A percentile compares a stretch with the other conserved stretches of the same genome.
Evolutionary conservation across 2,888 invertebrate species (phyloP).

Genomic region (Alitta virens): DNA sequence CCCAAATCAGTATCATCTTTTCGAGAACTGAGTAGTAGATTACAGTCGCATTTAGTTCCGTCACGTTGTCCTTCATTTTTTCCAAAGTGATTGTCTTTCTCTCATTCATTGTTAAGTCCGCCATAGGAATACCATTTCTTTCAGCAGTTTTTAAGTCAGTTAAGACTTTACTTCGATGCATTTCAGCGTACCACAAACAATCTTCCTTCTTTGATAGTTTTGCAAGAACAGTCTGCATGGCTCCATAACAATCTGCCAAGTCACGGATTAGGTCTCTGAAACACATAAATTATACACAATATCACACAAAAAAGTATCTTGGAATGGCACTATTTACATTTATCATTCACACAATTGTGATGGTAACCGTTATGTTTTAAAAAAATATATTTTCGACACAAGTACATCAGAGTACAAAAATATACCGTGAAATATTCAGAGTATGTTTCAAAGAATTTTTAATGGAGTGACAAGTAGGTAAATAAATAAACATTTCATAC

Average conservation of each 20-base stretch:
- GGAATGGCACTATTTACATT: too few species aligned
- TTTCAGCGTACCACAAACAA: slow-evolving; percentile 47
- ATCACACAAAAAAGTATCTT: too few species aligned
- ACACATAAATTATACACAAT: too few species aligned
- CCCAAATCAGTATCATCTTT: slow-evolving; percentile 43
- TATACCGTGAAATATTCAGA: too few species aligned
- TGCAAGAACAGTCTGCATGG: slow-evolving; percentile 43
- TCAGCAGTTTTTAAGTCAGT: slow-evolving; percentile 7
- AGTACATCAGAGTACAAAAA: too few species aligned
- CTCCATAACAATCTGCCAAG: slow-evolving; percentile 43
- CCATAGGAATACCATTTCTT: slow-evolving; percentile 14
- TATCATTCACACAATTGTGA: too few species aligned
- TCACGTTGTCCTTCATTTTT: slow-evolving; percentile 38
- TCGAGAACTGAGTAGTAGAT: slow-evolving; percentile 47
- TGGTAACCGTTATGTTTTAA: too few species aligned
- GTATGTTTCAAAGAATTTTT: too few species aligned
- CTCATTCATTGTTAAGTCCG: neutral
- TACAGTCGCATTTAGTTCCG: slow-evolving; percentile 44
- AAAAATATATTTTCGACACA: too few species aligned
- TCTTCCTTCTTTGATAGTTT: slow-evolving; percentile 36
- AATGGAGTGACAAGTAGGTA: too few species aligned
- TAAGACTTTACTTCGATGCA: slow-evolving; percentile 28
- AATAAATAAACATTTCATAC: too few species aligned
- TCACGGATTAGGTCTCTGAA: slow-evolving; percentile 30
- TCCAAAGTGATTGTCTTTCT: slow-evolving; percentile 35